These are phyloP conservation scores for Acridotheres tristis DNA, from an alignment of 2,797 vertebrate species.

Conservation along the genomic window DNA sequence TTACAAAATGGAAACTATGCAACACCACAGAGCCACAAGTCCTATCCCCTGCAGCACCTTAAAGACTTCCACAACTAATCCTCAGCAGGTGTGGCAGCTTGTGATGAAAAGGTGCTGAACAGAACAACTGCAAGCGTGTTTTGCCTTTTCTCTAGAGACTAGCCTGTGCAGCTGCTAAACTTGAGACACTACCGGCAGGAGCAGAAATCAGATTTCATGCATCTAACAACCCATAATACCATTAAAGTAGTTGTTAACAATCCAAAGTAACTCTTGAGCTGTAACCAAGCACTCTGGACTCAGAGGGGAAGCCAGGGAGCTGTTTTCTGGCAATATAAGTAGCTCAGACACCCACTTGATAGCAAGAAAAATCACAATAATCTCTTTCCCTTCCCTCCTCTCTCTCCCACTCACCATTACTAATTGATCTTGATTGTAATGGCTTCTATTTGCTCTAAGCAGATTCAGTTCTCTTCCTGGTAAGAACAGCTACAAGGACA, in stretches of 20 bases:
- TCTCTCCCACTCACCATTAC: slow-evolving; percentile 45
- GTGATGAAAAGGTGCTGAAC: background rate
- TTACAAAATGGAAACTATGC: background rate
- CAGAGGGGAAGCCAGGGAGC: background rate
- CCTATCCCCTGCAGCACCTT: background rate
- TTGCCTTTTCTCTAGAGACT: background rate
- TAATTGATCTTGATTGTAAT: slow-evolving; percentile 48
- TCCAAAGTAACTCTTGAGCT: background rate
- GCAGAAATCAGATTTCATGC: slow-evolving; percentile 13
- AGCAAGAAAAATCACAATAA: slow-evolving; percentile 37
- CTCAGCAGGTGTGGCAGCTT: background rate
- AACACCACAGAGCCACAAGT: background rate
- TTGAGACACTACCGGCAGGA: background rate
- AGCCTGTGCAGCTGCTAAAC: background rate
- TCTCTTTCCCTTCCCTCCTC: background rate
- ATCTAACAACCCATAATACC: background rate
- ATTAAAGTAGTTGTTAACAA: background rate
- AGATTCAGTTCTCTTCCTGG: slow-evolving; percentile 27
- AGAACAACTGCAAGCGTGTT: background rate
- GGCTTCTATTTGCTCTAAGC: slow-evolving; percentile 34
- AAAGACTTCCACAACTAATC: background rate
- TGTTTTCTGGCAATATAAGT: background rate
- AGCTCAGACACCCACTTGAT: background rate
- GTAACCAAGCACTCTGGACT: background rate
- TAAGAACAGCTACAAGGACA: slow-evolving; percentile 31